Base-by-base conservation (phyloP, 2,888 invertebrate species). In the Fabriciana adippe region DNA sequence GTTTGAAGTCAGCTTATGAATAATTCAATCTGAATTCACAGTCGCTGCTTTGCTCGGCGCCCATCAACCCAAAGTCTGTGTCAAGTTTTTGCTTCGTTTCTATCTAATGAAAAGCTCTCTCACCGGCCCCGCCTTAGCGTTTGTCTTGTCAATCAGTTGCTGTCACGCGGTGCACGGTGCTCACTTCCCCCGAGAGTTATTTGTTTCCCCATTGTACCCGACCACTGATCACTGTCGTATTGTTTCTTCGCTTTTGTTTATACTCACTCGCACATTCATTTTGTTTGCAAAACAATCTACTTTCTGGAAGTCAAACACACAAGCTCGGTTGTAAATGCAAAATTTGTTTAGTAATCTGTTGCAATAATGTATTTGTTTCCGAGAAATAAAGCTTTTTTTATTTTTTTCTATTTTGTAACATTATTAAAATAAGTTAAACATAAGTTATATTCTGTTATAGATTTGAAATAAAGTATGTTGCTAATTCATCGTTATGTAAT, bases 191-290 rank as follows among this genome's bases (percentile, higher is more conserved):
- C 75, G 81, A 78, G 82, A 87, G 86, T 88, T 89, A 90, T 89
- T 89, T 87, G 90, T 90, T 90, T 81, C 82, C 82, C 87, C 81
- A 91, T 91, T 92, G 90, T 92, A 79, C 80, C 80, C 80, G 78
- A 79, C 81, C 78, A 81, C 81, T 83, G 85, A 87, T 88, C 87
- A 86, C 83, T 85, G 88, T 86, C 84, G 81, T 84, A 90, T 90
- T 90, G 89, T 91, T 85, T 86, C 82, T 78, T 81, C 79, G 83
- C 85, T 86, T 87, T 90, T 89, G 90, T 90, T 90, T 91, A 89
- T 84, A 85, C 85, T 85, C 80, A 81, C 78, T 86, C 83, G 80
- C 60, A 84, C 84, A 80, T 80, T 81, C 82, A 83, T 86, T 88
- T 88, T 41, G 86, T 88, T 88, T 86, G 81, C 81, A 82, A 79